Percentiles rank a stretch among this genome's conserved stretches.
These are phyloP conservation scores for Apteryx mantelli DNA, from an alignment of 2,113 vertebrate genomes.

Conservation along the genomic window DNA sequence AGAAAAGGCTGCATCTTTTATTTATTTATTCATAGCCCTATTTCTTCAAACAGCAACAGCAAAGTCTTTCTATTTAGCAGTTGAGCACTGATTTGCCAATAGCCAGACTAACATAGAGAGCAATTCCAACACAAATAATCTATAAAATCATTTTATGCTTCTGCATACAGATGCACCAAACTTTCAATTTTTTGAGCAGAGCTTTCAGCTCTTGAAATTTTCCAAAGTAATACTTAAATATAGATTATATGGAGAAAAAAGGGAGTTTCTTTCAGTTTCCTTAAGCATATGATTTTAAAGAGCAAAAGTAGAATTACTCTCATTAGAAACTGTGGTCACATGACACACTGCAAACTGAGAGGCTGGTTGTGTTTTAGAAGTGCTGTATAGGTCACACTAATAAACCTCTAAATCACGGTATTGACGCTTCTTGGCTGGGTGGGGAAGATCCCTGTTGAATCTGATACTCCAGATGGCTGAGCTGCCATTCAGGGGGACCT, in stretches of 20 bases:
- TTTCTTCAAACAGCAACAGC: neutral
- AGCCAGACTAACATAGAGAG: neutral
- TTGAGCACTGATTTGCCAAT: neutral
- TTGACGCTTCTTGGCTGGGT: neutral
- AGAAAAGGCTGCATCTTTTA: neutral
- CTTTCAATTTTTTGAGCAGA: neutral
- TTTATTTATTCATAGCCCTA: fast-evolving
- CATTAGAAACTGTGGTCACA: neutral
- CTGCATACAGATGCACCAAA: neutral
- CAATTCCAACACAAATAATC: neutral
- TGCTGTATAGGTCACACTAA: fast-evolving
- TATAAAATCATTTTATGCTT: neutral
- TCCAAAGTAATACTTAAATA: neutral
- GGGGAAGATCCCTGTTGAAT: neutral
- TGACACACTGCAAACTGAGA: neutral
- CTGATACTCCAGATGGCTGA: no score
- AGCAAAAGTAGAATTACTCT: neutral
- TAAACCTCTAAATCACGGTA: neutral
- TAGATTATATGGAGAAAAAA: neutral
- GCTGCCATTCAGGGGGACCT: no score
- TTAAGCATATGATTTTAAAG: neutral
- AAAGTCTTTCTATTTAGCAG: neutral
- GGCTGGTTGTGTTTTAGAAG: neutral
- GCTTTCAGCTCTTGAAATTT: neutral
- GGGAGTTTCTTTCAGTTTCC: neutral